Evolutionary conservation across 92 coral and sea anemone genomes (phyloP), one percentile per base, ranked within the genome.

Genomic region (Actinostola sp.): DNA sequence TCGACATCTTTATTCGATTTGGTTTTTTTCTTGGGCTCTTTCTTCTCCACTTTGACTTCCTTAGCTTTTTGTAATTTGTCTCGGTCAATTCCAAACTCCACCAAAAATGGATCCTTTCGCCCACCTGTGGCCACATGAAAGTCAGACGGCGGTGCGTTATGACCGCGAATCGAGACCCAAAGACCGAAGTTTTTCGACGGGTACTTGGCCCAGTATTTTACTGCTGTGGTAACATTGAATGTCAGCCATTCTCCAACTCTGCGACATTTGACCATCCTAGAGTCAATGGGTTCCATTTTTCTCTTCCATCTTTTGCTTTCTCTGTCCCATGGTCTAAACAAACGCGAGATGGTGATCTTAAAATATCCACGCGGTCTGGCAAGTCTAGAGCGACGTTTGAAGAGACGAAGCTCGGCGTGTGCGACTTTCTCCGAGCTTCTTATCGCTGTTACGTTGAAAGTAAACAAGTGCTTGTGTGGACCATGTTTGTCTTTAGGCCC

Each of bases 161-260:
- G 76, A 51, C 94, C 88, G 64, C 76, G 73, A 35, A 92, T 86
- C 10, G 88, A 84, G 35, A 95, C 68, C 87, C 91, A 85, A 59
- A 95, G 75, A 43, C 89, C 95, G 53, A 71, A 85, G 67, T 88
- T 95, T 60, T 88, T 89, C 35, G 79, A 41, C 14, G 84, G 92
- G 72, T 79, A 87, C 55, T 82, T 83, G 32, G 79, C 61, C 97
- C 97, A 90, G 78, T 79, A 87, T 49, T 59, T 61, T 57, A 95
- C 89, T 16, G 89, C 81, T n/a, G 89, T 72, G 1, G 97, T 95
- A 23, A 95, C 89, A 58, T 88, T 92, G 61, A 91, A 86, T 42
- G 68, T 83, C 49, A 95, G 48, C 99, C 99, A 95, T 32, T 84
- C 97, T 41, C 99, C 99, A 34, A 88, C 92, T 64, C 87, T 70